Base-by-base conservation (phyloP, 2,113 vertebrate genomes). In the Perognathus longimembris region DNA sequence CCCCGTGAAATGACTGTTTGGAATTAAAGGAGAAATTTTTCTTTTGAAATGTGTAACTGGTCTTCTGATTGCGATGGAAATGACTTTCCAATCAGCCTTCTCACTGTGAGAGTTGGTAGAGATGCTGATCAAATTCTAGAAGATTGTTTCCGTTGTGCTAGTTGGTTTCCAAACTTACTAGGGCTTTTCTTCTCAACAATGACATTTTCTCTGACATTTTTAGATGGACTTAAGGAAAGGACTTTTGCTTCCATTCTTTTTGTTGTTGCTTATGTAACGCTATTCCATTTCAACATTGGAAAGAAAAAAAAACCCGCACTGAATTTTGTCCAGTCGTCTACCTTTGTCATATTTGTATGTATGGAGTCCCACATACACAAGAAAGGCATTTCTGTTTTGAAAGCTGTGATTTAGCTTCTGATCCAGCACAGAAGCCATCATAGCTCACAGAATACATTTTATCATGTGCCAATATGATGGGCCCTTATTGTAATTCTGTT, bases 251-350 rank as follows among this genome's bases (percentile, higher is more conserved):
- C 78, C 12, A 76, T 91, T 92, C 50, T 54, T 12, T 54, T 54
- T 54, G 50, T 94, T 79, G 7, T 69, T 59, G 28, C 69, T 34
- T 90, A 20, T 67, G 4, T 79, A 76, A 89, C 18, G 82, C 32
- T 59, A 67, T 57, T 86, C n/a, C 77, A 10, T 57, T 93, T 90
- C 32, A 77, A 40, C 8, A 61, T 7, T n/a, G 32, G 63, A 40
- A 14, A 38, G 10, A 54, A 64, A 83, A 77, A 75, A 74, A 26
- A 40, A n/a, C 57, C 59, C 22, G 8, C 7, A 81, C 24, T 54
- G 9, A 57, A 24, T 42, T 79, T 93, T 77, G 30, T 64, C 89
- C 81, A 26, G 8, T 80, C 88, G 93, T 88, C 38, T 83, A 74
- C 0, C 1, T 91, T 61, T 77, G 67, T 50, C 40, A 36, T 38